Evolutionary conservation across 2,888 invertebrate genomes (phyloP).

Genomic region (Caenorhabditis sp.): DNA sequence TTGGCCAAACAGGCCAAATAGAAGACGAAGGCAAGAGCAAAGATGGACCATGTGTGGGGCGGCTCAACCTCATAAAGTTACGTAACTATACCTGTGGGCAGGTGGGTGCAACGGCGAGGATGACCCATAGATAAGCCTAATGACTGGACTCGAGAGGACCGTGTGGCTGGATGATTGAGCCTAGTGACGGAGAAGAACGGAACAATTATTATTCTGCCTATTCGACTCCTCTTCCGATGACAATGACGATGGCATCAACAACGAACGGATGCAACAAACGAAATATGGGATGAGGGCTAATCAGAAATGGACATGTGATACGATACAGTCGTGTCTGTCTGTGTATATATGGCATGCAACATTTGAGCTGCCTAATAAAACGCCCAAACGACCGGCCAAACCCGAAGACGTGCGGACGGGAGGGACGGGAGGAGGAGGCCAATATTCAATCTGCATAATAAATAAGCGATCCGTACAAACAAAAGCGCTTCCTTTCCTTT

Average conservation of each 20-base stretch:
- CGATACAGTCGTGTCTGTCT: slow-evolving; percentile 37
- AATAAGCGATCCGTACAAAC: slow-evolving; percentile 62
- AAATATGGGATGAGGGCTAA: slow-evolving; percentile 54
- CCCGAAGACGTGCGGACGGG: neutral
- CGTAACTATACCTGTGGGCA: slow-evolving; percentile 56
- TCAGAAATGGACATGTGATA: slow-evolving; percentile 63
- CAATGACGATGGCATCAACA: neutral
- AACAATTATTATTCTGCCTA: slow-evolving; percentile 50
- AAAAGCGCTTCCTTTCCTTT: slow-evolving; percentile 53
- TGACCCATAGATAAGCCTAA: slow-evolving; percentile 50
- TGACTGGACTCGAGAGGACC: slow-evolving; percentile 28
- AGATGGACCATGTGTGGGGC: slow-evolving; percentile 39
- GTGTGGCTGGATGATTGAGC: neutral
- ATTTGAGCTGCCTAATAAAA: slow-evolving; percentile 50
- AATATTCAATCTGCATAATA: slow-evolving; percentile 68
- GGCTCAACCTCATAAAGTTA: slow-evolving; percentile 56
- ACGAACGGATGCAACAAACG: neutral
- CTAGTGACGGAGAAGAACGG: neutral
- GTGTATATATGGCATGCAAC: slow-evolving; percentile 32
- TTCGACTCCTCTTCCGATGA: neutral
- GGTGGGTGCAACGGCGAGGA: slow-evolving; percentile 39
- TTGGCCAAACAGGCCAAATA: slow-evolving; percentile 42
- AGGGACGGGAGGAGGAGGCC: slow-evolving; percentile 34
- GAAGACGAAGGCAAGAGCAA: slow-evolving; percentile 14
- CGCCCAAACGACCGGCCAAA: neutral